phyloP scores from a whole-genome alignment of 2,888 invertebrate genomes.

The Athetis lepigone region DNA sequence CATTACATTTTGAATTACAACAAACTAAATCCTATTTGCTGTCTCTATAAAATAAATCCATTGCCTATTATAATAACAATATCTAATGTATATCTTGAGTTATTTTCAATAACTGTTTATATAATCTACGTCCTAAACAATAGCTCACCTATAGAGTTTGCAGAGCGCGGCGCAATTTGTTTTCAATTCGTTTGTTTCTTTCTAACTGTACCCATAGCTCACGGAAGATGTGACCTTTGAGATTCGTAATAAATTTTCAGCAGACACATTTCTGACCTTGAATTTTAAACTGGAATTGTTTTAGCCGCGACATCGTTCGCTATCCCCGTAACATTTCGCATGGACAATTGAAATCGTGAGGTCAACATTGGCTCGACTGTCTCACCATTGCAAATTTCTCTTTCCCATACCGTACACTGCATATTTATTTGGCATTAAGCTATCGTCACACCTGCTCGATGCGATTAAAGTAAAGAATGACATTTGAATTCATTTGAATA shows the following conservation, averaged over 20 bases:
- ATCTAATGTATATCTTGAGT: constrained; percentile 32
- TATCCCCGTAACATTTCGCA: constrained; percentile 87
- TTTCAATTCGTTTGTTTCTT: constrained; percentile 54
- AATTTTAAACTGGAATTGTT: constrained; percentile 86
- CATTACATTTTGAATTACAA: neutral
- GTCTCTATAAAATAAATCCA: constrained; percentile 27
- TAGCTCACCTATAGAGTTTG: constrained; percentile 45
- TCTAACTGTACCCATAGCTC: constrained; percentile 56
- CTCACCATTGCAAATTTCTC: constrained; percentile 87
- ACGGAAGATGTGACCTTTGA: constrained; percentile 61
- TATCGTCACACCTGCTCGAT: constrained; percentile 73
- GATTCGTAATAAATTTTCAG: constrained; percentile 75
- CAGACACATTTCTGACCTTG: constrained; percentile 86
- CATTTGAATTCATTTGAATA: constrained; percentile 61
- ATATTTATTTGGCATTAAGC: constrained; percentile 81
- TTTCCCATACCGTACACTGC: constrained; percentile 85
- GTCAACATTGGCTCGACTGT: constrained; percentile 87
- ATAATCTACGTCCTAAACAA: constrained; percentile 48
- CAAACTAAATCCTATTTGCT: constrained; percentile 8
- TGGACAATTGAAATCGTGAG: constrained; percentile 91
- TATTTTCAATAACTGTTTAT: constrained; percentile 49
- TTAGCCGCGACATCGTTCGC: constrained; percentile 88
- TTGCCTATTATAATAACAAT: constrained; percentile 32
- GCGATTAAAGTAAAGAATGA: constrained; percentile 69
- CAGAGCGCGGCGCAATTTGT: constrained; percentile 48